phyloP scores from a whole-genome alignment of 2,113 vertebrate species.

The Oreochromis niloticus region DNA sequence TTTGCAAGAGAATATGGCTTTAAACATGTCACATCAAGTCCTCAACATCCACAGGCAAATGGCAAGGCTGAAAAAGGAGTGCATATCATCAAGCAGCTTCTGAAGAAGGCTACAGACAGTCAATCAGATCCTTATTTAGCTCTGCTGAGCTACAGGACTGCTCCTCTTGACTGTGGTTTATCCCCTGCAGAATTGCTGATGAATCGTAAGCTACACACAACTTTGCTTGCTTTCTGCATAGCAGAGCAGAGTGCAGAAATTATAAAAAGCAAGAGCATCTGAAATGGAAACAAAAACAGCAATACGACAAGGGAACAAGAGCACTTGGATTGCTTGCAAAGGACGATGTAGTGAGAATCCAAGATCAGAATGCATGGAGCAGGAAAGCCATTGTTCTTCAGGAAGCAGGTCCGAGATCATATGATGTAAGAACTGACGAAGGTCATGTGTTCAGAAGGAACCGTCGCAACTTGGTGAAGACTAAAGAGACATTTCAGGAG shows the following conservation, averaged over 20 bases:
- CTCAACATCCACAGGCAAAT: no score
- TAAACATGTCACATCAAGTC: no score
- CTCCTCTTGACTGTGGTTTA: neutral
- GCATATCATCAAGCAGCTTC: no score
- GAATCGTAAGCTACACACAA: neutral
- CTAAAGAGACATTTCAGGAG: neutral
- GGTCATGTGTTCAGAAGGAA: neutral
- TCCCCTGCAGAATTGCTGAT: neutral
- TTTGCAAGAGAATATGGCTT: no score
- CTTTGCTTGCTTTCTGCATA: neutral
- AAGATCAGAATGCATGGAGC: neutral
- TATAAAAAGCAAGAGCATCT: no score
- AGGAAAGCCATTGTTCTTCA: neutral
- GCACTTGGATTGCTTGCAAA: neutral
- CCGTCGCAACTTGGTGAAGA: neutral
- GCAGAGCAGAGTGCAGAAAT: neutral
- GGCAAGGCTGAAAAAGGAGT: no score
- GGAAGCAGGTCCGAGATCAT: neutral
- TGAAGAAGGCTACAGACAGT: no score
- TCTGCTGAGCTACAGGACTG: neutral
- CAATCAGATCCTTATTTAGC: no score
- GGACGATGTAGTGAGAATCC: neutral
- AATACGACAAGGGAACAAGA: neutral
- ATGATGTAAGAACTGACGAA: accelerated
- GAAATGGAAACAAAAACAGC: no score